Percentiles rank a stretch among this genome's conserved stretches.
Evolutionary conservation across 2,797 vertebrate species (phyloP).

Genomic region (Vireo griseus): DNA sequence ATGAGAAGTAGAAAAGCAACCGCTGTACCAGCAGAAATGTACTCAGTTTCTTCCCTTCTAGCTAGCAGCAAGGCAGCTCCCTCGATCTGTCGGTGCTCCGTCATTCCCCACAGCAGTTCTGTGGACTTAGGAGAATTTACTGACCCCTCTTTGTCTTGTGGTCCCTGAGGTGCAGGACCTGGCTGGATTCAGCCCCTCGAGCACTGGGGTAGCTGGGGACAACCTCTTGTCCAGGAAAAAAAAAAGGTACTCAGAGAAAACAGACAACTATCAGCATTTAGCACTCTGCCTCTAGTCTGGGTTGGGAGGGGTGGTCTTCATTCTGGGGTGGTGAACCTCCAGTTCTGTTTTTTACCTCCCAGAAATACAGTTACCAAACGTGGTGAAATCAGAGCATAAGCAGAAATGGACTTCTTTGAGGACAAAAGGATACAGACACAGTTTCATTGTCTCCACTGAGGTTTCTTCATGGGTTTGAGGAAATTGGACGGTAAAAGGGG

Average conservation of each 20-base stretch:
- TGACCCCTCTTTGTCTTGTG: fast-evolving
- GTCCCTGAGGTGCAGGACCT: background rate
- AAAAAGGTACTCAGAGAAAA: background rate
- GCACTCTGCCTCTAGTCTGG: background rate
- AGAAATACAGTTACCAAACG: background rate
- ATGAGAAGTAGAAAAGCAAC: background rate
- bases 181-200: background rate
- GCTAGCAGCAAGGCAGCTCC: background rate
- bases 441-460: background rate
- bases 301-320: background rate
- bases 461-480: background rate
- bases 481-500: background rate
- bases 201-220: background rate
- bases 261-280: background rate
- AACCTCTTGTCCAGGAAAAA: background rate
- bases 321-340: background rate
- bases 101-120: background rate
- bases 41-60: background rate
- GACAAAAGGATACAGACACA: background rate
- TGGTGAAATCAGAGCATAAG: background rate
- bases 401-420: background rate
- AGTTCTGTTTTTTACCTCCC: background rate
- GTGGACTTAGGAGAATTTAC: background rate
- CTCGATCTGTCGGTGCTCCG: fast-evolving
- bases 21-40: background rate